Conservation (phyloP, 2,797 vertebrate species). For the Cyclura pinguis region DNA sequence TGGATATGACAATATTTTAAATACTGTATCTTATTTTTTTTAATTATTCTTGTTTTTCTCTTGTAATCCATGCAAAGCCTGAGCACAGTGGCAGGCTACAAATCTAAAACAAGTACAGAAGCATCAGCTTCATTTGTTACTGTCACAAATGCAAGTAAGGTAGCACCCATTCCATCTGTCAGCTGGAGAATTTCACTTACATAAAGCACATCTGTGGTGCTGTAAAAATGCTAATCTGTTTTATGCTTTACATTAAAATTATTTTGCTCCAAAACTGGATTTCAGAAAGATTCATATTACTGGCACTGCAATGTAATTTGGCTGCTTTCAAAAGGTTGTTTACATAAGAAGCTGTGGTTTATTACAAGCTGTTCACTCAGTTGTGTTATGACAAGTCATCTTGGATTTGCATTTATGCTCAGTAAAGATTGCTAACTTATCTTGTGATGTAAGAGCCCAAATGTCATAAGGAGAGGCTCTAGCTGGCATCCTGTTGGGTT, state of each 20-base stretch:
- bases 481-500: too few relatives aligned
- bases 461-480: neutral
- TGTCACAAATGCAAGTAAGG: neutral
- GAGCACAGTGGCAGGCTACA: neutral
- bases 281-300: slow-evolving; percentile 1
- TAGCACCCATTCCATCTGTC: neutral
- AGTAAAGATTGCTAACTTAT: neutral
- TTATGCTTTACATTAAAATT: slow-evolving; percentile 10
- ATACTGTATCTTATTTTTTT: neutral
- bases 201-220: neutral
- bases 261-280: neutral
- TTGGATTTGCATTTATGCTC: neutral
- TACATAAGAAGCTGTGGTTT: neutral
- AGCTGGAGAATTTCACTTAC: neutral
- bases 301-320: neutral
- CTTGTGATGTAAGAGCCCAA: neutral
- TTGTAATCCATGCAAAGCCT: neutral
- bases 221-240: neutral
- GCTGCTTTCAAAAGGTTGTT: neutral
- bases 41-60: neutral
- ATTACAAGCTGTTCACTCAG: neutral
- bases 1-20: neutral
- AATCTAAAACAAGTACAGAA: neutral
- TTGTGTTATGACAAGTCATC: neutral
- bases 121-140: neutral